Conservation (phyloP, 1,140 invertebrate species). For the Reticulitermes speratus region DNA sequence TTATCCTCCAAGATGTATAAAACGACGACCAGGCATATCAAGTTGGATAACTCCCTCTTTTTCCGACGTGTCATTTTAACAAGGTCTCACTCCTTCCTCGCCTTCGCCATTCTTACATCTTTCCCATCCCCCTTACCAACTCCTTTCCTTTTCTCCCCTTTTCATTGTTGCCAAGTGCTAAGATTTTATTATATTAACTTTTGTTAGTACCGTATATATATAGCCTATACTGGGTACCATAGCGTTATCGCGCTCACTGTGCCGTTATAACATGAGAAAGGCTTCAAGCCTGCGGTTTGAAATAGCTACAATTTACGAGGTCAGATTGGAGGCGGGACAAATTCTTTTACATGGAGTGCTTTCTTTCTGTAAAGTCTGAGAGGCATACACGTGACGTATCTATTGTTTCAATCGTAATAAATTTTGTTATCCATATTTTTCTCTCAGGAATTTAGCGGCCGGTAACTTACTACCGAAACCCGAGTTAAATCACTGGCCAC, state of each 20-base stretch:
- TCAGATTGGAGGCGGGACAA: background rate
- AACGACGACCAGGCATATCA: background rate
- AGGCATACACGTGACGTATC: no score
- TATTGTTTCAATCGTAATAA: no score
- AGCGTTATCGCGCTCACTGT: background rate
- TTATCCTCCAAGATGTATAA: background rate
- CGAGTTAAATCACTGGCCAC: no score
- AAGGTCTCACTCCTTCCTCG: constrained; percentile 17
- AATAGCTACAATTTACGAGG: background rate
- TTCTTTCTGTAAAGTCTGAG: no score
- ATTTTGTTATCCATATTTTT: no score
- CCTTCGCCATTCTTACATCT: background rate
- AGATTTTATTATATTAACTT: constrained; percentile 20
- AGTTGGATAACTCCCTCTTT: background rate
- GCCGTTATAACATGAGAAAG: background rate
- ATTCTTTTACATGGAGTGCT: no score
- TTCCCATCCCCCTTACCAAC: background rate
- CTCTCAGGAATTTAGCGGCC: no score
- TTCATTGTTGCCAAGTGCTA: constrained; percentile 18
- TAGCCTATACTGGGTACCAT: background rate
- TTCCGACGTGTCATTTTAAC: constrained; percentile 11
- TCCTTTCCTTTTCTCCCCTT: background rate
- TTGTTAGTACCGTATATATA: background rate
- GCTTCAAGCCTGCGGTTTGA: background rate
- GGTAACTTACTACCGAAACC: no score